Evolutionary conservation across 1,140 invertebrate species (phyloP).

Genomic region (Apis cerana): DNA sequence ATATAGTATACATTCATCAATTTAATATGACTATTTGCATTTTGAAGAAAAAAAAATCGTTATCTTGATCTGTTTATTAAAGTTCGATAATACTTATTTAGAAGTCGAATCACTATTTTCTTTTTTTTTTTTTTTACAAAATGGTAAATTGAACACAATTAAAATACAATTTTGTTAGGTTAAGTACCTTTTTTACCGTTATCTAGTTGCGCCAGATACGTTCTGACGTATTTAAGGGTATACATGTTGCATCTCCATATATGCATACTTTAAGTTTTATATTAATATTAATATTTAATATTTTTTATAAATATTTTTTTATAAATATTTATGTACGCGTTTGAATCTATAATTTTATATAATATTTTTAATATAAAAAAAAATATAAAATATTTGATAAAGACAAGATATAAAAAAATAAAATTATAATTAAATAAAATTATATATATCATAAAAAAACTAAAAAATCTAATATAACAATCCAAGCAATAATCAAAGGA

Average conservation of each 20-base stretch:
- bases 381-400: neutral
- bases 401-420: neutral
- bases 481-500: neutral
- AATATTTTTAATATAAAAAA: neutral
- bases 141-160: neutral
- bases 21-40: neutral
- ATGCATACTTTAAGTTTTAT: neutral
- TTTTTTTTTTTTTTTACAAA: neutral
- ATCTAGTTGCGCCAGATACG: neutral
- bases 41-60: conserved; percentile 23
- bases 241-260: neutral
- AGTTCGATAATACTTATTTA: neutral
- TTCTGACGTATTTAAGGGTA: neutral
- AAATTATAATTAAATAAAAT: no score
- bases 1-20: neutral
- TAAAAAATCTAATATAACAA: neutral
- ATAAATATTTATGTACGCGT: neutral
- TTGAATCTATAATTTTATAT: neutral
- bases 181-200: conserved; percentile 34
- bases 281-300: no score
- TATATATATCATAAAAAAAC: neutral
- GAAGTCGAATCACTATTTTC: neutral
- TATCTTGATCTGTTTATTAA: conserved; percentile 27
- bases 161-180: conserved; percentile 19
- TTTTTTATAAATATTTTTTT: neutral